Percentiles rank a stretch among this genome's conserved stretches.
These are phyloP conservation scores for Crotophaga sulcirostris DNA, from an alignment of 2,113 vertebrate genomes.

Conservation along the genomic window DNA sequence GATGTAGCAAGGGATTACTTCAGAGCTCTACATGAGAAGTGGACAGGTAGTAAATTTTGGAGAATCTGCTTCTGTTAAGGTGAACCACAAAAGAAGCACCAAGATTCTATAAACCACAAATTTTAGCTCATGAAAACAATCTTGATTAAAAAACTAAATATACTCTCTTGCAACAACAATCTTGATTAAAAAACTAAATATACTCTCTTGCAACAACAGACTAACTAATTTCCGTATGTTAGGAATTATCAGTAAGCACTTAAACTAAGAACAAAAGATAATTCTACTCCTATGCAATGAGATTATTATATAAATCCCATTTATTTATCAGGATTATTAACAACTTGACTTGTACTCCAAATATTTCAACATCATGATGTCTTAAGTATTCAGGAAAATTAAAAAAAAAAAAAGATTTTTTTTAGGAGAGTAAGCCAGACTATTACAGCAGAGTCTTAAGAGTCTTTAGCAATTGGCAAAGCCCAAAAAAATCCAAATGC, in stretches of 20 bases:
- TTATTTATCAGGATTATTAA: neutral
- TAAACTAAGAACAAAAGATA: neutral
- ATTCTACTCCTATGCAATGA: neutral
- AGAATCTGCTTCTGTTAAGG: neutral
- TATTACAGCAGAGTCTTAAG: neutral
- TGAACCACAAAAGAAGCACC: neutral
- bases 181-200: neutral
- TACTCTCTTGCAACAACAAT: neutral
- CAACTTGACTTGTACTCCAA: neutral
- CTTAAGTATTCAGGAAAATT: neutral
- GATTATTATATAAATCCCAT: neutral
- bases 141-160: neutral
- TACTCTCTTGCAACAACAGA: neutral
- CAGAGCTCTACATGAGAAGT: rapidly evolving
- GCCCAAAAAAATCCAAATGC: neutral
- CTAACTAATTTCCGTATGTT: neutral
- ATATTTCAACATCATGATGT: neutral
- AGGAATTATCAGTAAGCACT: neutral
- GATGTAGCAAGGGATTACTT: neutral
- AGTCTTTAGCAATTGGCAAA: neutral
- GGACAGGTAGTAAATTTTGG: neutral
- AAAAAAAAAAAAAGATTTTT: neutral
- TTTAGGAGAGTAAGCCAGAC: neutral
- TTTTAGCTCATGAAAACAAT: neutral
- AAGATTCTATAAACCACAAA: neutral